A percentile compares a stretch with the other conserved stretches of the same genome.
Conservation (phyloP, 2,797 vertebrate species). For the Gobio occitaniae region DNA sequence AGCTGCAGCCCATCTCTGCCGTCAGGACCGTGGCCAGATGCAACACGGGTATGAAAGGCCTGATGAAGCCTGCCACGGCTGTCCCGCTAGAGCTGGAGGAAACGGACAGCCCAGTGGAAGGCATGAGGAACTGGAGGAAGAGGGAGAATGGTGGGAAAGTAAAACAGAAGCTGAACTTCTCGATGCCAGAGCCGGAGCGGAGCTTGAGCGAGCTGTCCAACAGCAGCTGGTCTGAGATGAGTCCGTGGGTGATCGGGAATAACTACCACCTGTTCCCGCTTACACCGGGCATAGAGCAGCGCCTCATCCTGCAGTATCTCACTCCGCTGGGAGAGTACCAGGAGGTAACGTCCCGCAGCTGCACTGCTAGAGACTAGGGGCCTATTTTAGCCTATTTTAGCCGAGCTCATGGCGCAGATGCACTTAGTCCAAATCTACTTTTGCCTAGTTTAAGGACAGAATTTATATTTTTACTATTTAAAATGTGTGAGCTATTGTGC, state of each 20-base stretch:
- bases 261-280: constrained; percentile 96
- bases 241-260: constrained; percentile 98
- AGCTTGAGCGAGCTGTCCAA: constrained; percentile 94
- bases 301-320: constrained; percentile 96
- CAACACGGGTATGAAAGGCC: constrained; percentile 83
- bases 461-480: too few species aligned
- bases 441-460: too few species aligned
- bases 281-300: constrained; percentile 95
- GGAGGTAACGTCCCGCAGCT: constrained; percentile 81
- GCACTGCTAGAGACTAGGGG: too few species aligned
- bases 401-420: too few species aligned
- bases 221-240: constrained; percentile 99
- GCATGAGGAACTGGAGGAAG: constrained; percentile 74
- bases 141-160: constrained; percentile 85
- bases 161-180: constrained; percentile 93
- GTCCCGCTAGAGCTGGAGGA: constrained; percentile 67
- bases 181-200: constrained; percentile 88
- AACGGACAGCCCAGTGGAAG: constrained; percentile 62
- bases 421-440: too few species aligned
- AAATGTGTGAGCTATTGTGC: too few species aligned
- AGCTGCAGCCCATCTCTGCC: constrained; percentile 75
- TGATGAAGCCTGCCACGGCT: constrained; percentile 76
- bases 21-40: constrained; percentile 83
- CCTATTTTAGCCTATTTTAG: too few species aligned
- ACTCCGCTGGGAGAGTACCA: constrained; percentile 98